A percentile compares a stretch with the other conserved stretches of the same genome.
Conservation (phyloP, 2,797 vertebrate species). For the Argya squamiceps region DNA sequence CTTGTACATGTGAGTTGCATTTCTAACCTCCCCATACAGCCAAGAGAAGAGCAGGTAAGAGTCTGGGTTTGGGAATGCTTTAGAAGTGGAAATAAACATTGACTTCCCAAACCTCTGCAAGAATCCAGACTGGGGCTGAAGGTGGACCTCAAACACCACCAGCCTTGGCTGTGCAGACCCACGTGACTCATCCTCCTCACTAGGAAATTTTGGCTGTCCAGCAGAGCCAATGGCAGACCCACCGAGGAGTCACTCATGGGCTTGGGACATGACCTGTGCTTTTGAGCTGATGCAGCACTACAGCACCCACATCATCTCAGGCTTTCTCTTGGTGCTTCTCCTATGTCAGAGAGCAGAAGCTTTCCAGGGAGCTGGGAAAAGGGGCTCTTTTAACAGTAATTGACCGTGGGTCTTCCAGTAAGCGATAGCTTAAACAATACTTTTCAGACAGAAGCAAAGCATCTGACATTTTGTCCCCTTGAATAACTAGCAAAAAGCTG, state of each 20-base stretch:
- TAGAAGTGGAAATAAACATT: not conserved
- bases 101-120: not conserved
- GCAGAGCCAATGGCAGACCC: not conserved
- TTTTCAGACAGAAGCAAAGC: not conserved
- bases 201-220: not conserved
- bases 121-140: not conserved
- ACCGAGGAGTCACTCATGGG: accelerated
- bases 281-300: accelerated
- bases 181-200: accelerated
- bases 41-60: not conserved
- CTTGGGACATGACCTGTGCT: accelerated
- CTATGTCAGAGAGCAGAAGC: not conserved
- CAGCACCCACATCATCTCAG: not conserved
- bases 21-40: not conserved
- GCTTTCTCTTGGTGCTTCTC: not conserved
- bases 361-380: not conserved
- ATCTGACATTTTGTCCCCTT: not conserved
- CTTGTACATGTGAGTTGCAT: accelerated
- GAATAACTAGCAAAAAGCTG: not conserved
- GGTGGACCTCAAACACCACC: not conserved
- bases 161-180: not conserved
- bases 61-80: not conserved
- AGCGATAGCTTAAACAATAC: not conserved
- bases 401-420: not conserved
- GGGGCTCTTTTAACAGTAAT: not conserved